Percentiles rank a stretch among this genome's conserved stretches.
These are phyloP conservation scores for Enchytraeus crypticus DNA, from an alignment of 2,888 invertebrate genomes.

Conservation along the genomic window DNA sequence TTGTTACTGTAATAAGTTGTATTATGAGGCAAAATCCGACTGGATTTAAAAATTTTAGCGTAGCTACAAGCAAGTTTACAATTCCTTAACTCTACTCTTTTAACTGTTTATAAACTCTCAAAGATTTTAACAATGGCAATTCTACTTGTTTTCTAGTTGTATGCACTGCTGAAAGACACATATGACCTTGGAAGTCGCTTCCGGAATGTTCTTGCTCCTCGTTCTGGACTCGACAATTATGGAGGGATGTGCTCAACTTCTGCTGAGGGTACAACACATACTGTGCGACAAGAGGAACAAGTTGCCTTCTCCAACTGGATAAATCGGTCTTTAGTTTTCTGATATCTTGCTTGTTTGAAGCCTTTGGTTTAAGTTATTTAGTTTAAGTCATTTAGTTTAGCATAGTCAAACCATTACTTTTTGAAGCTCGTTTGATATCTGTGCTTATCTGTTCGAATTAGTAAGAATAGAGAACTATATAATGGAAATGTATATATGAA, in stretches of 20 bases:
- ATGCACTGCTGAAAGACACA: conserved; percentile 69
- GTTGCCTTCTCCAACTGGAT: conserved; percentile 98
- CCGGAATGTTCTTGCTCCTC: conserved; percentile 81
- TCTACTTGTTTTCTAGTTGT: conserved; percentile 54
- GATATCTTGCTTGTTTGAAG: not conserved
- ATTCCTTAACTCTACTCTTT: not conserved
- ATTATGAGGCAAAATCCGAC: no score
- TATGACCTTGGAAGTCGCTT: conserved; percentile 85
- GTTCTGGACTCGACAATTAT: conserved; percentile 80
- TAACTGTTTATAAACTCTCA: not conserved
- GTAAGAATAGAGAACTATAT: no score
- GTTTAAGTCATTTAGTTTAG: no score
- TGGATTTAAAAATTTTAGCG: no score
- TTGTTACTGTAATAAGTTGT: no score
- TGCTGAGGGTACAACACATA: conserved; percentile 69
- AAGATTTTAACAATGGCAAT: no score
- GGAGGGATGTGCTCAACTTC: conserved; percentile 90
- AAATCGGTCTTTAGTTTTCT: conserved; percentile 54
- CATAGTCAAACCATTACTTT: no score
- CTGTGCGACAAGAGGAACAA: conserved; percentile 71
- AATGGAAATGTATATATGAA: no score
- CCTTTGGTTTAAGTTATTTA: no score
- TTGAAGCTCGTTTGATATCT: no score
- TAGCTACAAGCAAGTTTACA: no score
- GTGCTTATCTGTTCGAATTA: no score